These are phyloP conservation scores for Actinia tenebrosa DNA, from an alignment of 64 coral and sea anemone species.

Conservation along the genomic window DNA sequence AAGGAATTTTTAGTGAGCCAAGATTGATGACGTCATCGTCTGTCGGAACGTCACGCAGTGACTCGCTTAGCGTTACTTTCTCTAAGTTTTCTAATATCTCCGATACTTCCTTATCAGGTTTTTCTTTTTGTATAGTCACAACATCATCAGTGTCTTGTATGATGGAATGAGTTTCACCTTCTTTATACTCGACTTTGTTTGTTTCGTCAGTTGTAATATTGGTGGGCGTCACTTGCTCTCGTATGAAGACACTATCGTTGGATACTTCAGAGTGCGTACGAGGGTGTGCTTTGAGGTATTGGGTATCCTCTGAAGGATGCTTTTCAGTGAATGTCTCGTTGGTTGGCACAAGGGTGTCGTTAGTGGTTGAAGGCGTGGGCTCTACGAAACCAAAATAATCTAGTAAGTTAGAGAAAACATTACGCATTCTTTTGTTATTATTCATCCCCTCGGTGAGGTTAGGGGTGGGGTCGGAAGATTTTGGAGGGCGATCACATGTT, in stretches of 20 bases:
- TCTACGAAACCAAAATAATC: neutral
- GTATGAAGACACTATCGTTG: neutral
- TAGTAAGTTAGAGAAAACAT: neutral
- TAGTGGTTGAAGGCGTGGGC: neutral
- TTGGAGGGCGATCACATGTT: too few species aligned
- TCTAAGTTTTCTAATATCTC: neutral
- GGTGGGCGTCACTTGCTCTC: neutral
- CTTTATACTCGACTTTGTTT: neutral
- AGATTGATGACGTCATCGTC: constrained; percentile 6
- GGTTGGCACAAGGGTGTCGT: neutral
- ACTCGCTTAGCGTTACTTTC: neutral
- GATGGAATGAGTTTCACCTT: neutral
- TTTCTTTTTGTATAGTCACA: neutral
- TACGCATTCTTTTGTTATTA: too few species aligned
- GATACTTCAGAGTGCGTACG: neutral
- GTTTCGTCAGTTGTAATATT: neutral
- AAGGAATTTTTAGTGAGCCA: neutral
- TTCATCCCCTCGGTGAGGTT: too few species aligned
- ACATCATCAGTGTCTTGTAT: neutral
- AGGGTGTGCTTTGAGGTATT: neutral
- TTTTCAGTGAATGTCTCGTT: neutral
- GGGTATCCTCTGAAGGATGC: neutral
- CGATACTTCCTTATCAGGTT: neutral
- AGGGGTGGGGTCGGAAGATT: too few species aligned
- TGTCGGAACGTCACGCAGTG: neutral